Conservation (phyloP, 2,888 invertebrate genomes). For the Dolichomitus sp. region DNA sequence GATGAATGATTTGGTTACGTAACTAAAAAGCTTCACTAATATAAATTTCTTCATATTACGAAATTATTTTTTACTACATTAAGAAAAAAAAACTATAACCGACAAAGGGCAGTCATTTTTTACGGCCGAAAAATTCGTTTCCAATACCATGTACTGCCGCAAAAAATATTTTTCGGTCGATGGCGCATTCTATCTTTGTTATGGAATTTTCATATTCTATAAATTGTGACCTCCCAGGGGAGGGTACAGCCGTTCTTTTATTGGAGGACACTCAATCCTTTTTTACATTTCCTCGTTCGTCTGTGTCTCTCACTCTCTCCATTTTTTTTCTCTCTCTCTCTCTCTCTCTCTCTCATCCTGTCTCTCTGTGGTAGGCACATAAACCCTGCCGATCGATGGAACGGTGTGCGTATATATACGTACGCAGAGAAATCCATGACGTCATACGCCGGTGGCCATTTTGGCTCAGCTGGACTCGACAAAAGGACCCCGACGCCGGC, state of each 20-base stretch:
- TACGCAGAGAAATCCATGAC: constrained; percentile 74
- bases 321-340: not conserved
- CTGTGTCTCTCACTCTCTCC: not conserved
- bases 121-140: too few species aligned
- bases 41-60: too few species aligned
- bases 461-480: constrained; percentile 85
- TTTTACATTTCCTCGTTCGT: constrained; percentile 32
- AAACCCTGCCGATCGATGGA: constrained; percentile 70
- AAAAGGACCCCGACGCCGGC: constrained; percentile 80
- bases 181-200: not conserved
- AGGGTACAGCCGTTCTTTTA: constrained; percentile 18
- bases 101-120: too few species aligned
- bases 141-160: not conserved
- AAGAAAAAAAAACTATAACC: too few species aligned
- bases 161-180: not conserved
- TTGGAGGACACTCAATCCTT: constrained; percentile 23
- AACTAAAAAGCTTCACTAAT: too few species aligned
- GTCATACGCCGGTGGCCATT: constrained; percentile 82
- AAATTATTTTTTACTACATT: too few species aligned
- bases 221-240: constrained; percentile 12
- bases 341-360: constrained; percentile 31
- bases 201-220: not conserved
- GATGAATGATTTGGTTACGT: too few species aligned
- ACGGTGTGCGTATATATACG: constrained; percentile 62
- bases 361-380: constrained; percentile 45